Base-by-base conservation (phyloP, 2,888 invertebrate species). In the Aphodius sticticus region DNA sequence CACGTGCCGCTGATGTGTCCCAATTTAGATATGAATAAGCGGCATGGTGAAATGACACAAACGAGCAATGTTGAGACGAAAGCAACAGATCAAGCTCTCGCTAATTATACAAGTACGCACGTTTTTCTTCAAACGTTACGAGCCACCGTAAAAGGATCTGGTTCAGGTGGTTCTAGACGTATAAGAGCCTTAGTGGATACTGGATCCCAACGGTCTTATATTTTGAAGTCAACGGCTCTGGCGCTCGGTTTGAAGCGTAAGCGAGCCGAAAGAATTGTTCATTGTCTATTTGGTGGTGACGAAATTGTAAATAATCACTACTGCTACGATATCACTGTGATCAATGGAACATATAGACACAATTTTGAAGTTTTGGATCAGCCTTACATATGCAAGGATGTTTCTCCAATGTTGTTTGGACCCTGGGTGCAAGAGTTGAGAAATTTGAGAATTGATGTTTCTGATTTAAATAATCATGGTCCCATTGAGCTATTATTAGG, bases 1-100 rank as follows among this genome's bases (percentile, higher is more conserved):
- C 85, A 86, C 79, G 79, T 80, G 6, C 26, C 82, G 7, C 26
- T 86, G 15, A 83, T 86, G 82, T 86, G 85, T 78, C 80, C 82
- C 80, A 81, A 26, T 35, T 83, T 26, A 16, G 6, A 16, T 36
- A 35, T 69, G 37, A 16, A 70, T 16, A 70, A 4, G 36, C 14
- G 15, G 70, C 12, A 26, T 15, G 35, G 69, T 38, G 14, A 69
- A n/a, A 15, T 14, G n/a, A 77, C n/a, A 69, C 35, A 37, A 36
- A 70, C 37, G 12, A 15, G 35, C 16, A 16, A 70, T 26, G 71
- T 16, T 16, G 26, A 26, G 26, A 26, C 26, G 26, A 26, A 26
- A 26, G 26, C 2, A 26, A 26, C 26, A 26, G 26, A 26, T 26
- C 26, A 26, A 26, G 26, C 26, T 26, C 26, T 26, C 26, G 26